A percentile compares a stretch with the other conserved stretches of the same genome.
phyloP scores from a whole-genome alignment of 2,797 vertebrate species.

The Cossypha polioptera region DNA sequence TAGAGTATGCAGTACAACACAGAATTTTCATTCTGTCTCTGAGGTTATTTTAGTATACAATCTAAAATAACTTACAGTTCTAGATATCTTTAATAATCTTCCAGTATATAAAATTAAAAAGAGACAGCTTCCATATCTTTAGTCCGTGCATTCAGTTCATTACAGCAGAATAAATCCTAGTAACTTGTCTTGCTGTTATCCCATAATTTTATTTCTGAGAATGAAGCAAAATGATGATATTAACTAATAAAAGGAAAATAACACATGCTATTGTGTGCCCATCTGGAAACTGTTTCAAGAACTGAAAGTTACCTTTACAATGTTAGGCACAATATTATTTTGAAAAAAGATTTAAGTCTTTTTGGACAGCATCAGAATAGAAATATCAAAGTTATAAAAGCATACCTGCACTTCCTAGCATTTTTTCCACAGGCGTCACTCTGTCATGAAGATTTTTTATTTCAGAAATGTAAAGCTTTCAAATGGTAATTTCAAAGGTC shows the following conservation, averaged over 20 bases:
- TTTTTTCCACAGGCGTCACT: background rate
- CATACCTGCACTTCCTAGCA: background rate
- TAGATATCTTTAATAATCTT: background rate
- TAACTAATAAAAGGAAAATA: background rate
- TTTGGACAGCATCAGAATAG: background rate
- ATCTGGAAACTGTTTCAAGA: background rate
- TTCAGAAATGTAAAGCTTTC: background rate
- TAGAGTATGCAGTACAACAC: background rate
- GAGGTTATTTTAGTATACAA: background rate
- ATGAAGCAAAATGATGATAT: background rate
- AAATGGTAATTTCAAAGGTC: background rate
- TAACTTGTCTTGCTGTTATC: background rate
- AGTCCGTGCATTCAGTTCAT: background rate
- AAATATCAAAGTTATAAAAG: background rate
- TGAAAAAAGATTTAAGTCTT: background rate
- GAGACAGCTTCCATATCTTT: background rate
- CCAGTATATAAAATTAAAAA: background rate
- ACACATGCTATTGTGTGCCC: background rate
- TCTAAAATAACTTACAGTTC: background rate
- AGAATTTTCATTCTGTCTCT: background rate
- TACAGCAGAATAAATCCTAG: background rate
- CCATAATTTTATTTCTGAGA: background rate
- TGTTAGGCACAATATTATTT: background rate
- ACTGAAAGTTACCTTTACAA: background rate
- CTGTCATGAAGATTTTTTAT: background rate